Conservation (phyloP, 2,888 invertebrate genomes). For the Blastobasis lacticolella region DNA sequence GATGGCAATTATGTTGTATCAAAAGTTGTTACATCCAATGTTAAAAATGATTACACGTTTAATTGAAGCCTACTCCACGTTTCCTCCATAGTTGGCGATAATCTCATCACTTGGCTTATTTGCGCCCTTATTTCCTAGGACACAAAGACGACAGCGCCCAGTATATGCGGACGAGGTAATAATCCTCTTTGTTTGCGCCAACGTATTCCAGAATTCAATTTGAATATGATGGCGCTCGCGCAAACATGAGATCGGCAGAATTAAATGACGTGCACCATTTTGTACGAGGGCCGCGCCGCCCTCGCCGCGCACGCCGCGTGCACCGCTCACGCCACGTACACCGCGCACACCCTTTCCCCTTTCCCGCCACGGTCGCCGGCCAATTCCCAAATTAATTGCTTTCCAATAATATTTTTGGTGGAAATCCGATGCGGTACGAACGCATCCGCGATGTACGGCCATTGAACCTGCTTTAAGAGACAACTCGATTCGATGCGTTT, state of each 20-base stretch:
- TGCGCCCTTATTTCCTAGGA: neutral
- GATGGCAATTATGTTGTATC: no score
- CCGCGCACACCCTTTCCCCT: no score
- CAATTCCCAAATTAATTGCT: slow-evolving; percentile 64
- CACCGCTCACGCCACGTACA: no score
- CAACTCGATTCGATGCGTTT: no score
- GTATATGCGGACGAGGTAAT: slow-evolving; percentile 27
- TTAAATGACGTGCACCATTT: slow-evolving; percentile 65
- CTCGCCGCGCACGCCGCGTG: slow-evolving; percentile 12
- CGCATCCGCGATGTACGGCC: neutral
- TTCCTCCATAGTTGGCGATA: no score
- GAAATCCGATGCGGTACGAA: slow-evolving; percentile 20
- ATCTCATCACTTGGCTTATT: no score
- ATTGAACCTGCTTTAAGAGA: no score
- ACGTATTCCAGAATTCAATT: slow-evolving; percentile 64
- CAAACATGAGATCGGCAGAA: slow-evolving; percentile 69
- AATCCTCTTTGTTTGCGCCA: slow-evolving; percentile 52
- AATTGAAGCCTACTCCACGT: no score
- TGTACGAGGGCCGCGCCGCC: slow-evolving; percentile 38
- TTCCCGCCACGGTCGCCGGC: slow-evolving; percentile 21
- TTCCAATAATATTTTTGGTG: slow-evolving; percentile 57
- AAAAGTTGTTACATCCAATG: slow-evolving; percentile 23
- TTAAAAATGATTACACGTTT: slow-evolving; percentile 22
- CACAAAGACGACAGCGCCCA: no score
- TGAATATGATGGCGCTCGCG: slow-evolving; percentile 63